Base-by-base conservation (phyloP, 2,797 vertebrate genomes). In the Denticeps clupeoides region DNA sequence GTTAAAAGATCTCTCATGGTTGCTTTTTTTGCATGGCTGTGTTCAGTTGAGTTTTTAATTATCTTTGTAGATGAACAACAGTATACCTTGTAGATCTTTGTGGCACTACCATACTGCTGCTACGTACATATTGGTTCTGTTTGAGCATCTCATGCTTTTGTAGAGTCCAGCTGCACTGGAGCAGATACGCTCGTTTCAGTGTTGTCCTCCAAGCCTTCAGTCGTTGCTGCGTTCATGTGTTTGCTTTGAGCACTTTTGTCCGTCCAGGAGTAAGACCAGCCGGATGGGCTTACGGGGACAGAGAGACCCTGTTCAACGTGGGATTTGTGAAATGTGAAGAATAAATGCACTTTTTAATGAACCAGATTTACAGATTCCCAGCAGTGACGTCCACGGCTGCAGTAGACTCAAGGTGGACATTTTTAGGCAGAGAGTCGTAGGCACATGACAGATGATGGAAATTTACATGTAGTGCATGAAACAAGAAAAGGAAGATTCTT, bases 231-330 rank as follows among this genome's bases (percentile, higher is more conserved):
- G 13, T 45, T 43, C 50, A 24, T 16, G 29, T 58, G 48, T 60
- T 64, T 51, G 42, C 6, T 4, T 12, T 35, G 60, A 71, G 65
- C 72, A 62, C 70, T 72, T 76, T 72, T 62, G 74, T 77, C 68
- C 69, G 67, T 69, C 53, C 46, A 1, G 21, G 41, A 41, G 11
- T 9, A 27, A n/a, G n/a, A n/a, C n/a, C n/a, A n/a, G n/a, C n/a
- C n/a, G n/a, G n/a, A n/a, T n/a, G n/a, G n/a, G n/a, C n/a, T n/a
- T n/a, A n/a, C n/a, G n/a, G n/a, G n/a, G n/a, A n/a, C n/a, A n/a
- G n/a, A n/a, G n/a, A n/a, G n/a, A n/a, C n/a, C n/a, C n/a, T n/a
- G n/a, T n/a, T n/a, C n/a, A n/a, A n/a, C n/a, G n/a, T n/a, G n/a
- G n/a, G n/a, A n/a, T n/a, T n/a, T n/a, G n/a, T n/a, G n/a, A n/a